Base-by-base conservation (phyloP, 2,888 invertebrate species). In the Xestia sexstrigata region DNA sequence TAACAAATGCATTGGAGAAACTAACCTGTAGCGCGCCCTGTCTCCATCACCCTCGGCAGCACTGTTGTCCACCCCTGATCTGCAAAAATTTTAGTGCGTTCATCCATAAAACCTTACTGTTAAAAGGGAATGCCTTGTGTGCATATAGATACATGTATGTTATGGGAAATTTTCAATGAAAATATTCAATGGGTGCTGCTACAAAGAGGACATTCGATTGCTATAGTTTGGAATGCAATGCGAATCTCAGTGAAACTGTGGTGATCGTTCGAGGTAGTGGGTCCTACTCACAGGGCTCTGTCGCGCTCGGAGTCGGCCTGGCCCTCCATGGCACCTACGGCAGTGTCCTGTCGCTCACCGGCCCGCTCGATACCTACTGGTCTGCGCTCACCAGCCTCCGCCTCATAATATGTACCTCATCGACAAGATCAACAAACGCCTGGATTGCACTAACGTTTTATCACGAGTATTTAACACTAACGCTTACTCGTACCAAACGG, bases 31-130 rank as follows among this genome's bases (percentile, higher is more conserved):
- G 76, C 95, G 90, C 8, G 88, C 92, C 35, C 93, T 83, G 79
- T 95, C 95, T 20, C 91, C 92, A 86, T 95, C 95, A 0, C 95
- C 95, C 77, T 95, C 95, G 0, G 92, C 94, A 0, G 94, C 95
- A 72, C 94, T 94, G 90, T 93, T 93, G 76, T 95, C 94, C 30
- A 87, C 91, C 2, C 91, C 92, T 45, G 82, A 85, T 58, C 95
- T 94, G 91, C 1, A 75, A 74, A 58, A 6, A 45, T 58, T 45
- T 35, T 42, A 75, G 47, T 39, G 7, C 15, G 52, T n/a, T 66
- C 9, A 47, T 42, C 15, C 55, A n/a, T 47, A 47, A 39, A 39
- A 58, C 0, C 17, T 65, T 52, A 4, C 30, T 26, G 0, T 17
- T n/a, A 9, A 6, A 9, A 6, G 6, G 4, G 39, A 35, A 47